Evolutionary conservation across 2,113 vertebrate genomes (phyloP).

Genomic region (Tonatia bakeri): DNA sequence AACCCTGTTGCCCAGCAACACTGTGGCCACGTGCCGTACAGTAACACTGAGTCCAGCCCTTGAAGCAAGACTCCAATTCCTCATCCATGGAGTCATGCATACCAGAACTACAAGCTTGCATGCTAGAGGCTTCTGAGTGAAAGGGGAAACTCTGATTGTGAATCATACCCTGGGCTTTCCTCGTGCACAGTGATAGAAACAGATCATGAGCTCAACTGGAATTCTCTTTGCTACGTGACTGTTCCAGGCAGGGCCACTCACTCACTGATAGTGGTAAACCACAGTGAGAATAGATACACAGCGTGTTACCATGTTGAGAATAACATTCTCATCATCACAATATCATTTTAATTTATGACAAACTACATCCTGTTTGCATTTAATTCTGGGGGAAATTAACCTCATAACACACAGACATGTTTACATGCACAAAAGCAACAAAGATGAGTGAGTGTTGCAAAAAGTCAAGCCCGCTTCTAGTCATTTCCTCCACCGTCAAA

Average conservation of each 20-base stretch:
- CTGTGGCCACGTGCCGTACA: conserved; percentile 29
- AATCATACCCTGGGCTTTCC: conserved; percentile 69
- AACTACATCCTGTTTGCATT: not conserved
- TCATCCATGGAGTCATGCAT: conserved; percentile 58
- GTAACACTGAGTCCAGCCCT: conserved; percentile 50
- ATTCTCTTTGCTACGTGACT: conserved; percentile 47
- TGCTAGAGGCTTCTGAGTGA: conserved; percentile 50
- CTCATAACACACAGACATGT: rapidly evolving
- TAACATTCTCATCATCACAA: not conserved
- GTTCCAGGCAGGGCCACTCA: not conserved
- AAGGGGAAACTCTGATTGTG: conserved; percentile 69
- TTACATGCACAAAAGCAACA: rapidly evolving
- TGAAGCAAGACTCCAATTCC: conserved; percentile 67
- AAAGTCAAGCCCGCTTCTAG: not conserved
- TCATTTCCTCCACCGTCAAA: not conserved
- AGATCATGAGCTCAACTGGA: conserved; percentile 42
- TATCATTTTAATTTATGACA: not conserved
- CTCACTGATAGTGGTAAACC: not conserved
- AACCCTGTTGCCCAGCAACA: conserved; percentile 56
- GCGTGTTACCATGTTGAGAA: not conserved
- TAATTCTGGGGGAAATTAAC: not conserved
- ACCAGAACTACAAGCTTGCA: conserved; percentile 45
- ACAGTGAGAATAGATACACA: not conserved
- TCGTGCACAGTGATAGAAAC: conserved; percentile 58
- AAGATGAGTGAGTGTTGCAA: not conserved